Evolutionary conservation across 1,140 invertebrate genomes (phyloP).

Genomic region (Cydia strobilella): DNA sequence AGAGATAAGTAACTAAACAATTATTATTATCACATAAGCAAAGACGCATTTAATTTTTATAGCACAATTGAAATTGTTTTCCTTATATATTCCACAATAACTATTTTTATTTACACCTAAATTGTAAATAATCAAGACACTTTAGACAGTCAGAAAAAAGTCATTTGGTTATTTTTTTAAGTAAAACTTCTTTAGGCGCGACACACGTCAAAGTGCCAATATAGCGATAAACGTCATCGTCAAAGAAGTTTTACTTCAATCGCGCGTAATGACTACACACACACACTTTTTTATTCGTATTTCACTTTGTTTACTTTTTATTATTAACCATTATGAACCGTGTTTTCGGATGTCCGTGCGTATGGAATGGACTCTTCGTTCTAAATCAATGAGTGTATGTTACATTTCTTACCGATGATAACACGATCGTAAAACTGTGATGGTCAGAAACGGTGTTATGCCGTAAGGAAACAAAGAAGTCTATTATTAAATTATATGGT

Average conservation of each 20-base stretch:
- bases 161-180: background rate
- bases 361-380: background rate
- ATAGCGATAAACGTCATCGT: too few species aligned
- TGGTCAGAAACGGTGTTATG: constrained; percentile 13
- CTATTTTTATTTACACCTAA: background rate
- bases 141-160: too few species aligned
- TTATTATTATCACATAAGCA: background rate
- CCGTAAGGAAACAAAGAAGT: background rate
- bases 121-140: background rate
- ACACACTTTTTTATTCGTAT: too few species aligned
- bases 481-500: too few species aligned
- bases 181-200: too few species aligned
- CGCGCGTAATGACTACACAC: too few species aligned
- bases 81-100: background rate
- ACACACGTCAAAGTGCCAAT: too few species aligned
- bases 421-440: constrained; percentile 12
- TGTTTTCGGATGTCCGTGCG: background rate
- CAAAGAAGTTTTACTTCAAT: too few species aligned
- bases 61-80: background rate
- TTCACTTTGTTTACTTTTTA: background rate
- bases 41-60: background rate
- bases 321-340: background rate
- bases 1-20: background rate
- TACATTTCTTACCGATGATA: constrained; percentile 24
- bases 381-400: constrained; percentile 18